These are phyloP conservation scores for Theonella swinhoei DNA, from an alignment of 37 sponge, comb jelly and placozoan species.

Conservation along the genomic window DNA sequence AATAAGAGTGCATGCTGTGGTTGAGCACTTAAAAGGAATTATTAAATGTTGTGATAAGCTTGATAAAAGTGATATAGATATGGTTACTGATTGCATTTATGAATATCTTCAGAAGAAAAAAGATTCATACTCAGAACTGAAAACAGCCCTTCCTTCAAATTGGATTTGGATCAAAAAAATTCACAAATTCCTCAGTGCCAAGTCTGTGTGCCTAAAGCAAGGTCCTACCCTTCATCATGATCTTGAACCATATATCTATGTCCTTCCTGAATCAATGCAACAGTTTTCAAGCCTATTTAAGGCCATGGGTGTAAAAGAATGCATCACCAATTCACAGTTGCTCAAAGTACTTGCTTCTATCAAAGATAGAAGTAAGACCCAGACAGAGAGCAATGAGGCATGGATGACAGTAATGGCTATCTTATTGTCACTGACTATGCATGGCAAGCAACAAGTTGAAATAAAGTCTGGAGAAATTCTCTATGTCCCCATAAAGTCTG, in stretches of 20 bases:
- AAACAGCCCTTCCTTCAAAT: too few relatives aligned
- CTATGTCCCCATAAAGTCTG: constrained; percentile 45
- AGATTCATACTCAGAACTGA: too few relatives aligned
- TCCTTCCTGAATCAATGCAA: constrained; percentile 36
- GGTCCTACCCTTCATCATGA: constrained; percentile 11
- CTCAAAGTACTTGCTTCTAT: constrained; percentile 39
- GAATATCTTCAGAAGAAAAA: too few relatives aligned
- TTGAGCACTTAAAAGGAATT: too few relatives aligned
- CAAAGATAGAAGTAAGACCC: constrained; percentile 1
- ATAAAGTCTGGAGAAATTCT: too few relatives aligned
- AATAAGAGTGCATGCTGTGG: too few relatives aligned
- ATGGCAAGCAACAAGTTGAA: constrained; percentile 1
- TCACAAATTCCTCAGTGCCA: constrained; percentile 20
- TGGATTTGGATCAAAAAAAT: constrained; percentile 47
- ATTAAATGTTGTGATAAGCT: too few relatives aligned
- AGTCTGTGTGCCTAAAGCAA: constrained; percentile 5
- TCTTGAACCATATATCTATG: constrained; percentile 43
- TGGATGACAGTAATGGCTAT: constrained; percentile 52
- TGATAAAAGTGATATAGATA: too few relatives aligned
- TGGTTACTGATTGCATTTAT: too few relatives aligned
- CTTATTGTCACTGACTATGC: constrained; percentile 47
- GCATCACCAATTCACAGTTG: constrained; percentile 24
- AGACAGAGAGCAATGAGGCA: constrained; percentile 5
- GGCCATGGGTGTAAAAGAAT: constrained; percentile 24
- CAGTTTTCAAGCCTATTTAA: constrained; percentile 22